These are phyloP conservation scores for Orchestes rusci DNA, from an alignment of 2,888 invertebrate genomes.

Conservation along the genomic window DNA sequence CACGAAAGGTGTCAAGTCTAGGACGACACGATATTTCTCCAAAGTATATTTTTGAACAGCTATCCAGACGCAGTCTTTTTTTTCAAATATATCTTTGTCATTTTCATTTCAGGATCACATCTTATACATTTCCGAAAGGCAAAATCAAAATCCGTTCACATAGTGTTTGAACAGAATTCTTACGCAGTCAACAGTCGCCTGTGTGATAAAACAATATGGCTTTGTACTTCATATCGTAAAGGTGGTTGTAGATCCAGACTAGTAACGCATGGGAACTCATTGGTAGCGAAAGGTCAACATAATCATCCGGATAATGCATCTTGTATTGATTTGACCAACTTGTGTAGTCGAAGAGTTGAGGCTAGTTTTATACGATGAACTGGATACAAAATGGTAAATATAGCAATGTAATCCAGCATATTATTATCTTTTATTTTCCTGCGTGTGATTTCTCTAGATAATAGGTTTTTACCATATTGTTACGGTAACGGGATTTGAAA, in stretches of 20 bases:
- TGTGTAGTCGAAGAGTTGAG: slow-evolving; percentile 21
- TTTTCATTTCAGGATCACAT: too few relatives aligned
- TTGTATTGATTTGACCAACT: slow-evolving; percentile 17
- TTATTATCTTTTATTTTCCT: too few relatives aligned
- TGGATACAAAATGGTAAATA: background rate
- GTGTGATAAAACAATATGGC: slow-evolving; percentile 29
- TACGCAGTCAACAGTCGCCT: slow-evolving; percentile 27
- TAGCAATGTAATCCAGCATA: slow-evolving; percentile 1
- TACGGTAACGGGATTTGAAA: too few relatives aligned
- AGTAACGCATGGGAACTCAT: slow-evolving; percentile 26
- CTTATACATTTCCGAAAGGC: slow-evolving; percentile 25
- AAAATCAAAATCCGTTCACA: slow-evolving; percentile 27
- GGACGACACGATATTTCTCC: too few relatives aligned
- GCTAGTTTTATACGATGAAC: slow-evolving; percentile 5
- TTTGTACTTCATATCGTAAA: slow-evolving; percentile 30
- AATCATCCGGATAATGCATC: slow-evolving; percentile 27
- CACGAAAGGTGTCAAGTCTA: too few relatives aligned
- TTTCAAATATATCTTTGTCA: too few relatives aligned
- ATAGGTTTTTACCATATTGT: too few relatives aligned
- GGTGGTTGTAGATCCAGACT: slow-evolving; percentile 28
- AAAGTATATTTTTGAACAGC: too few relatives aligned
- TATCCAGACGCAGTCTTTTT: too few relatives aligned
- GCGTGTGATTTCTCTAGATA: too few relatives aligned
- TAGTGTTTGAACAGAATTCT: slow-evolving; percentile 28
- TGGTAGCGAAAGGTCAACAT: slow-evolving; percentile 21